Base-by-base conservation (phyloP, 2,797 vertebrate genomes). In the Alosa sapidissima region DNA sequence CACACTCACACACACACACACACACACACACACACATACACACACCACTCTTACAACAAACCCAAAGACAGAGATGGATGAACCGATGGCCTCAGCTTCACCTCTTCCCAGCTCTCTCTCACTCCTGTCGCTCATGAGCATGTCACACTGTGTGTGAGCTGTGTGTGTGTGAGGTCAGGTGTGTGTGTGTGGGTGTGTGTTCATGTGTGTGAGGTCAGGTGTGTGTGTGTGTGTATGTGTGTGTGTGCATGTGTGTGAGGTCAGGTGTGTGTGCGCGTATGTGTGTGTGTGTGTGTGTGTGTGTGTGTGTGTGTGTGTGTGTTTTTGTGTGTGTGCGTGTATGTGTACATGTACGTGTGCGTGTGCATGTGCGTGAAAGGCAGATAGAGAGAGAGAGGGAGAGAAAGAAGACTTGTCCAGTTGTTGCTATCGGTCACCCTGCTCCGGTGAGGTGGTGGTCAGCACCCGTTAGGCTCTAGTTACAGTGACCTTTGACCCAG, bases 401-500 rank as follows among this genome's bases (percentile, higher is more conserved):
- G 68, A 47, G 14, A 65, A n/a, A 24, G 6, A n/a, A 0, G 16
- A n/a, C n/a, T 47, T 19, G 41, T 41, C 48, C 88, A 89, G 88
- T 89, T 90, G 89, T 86, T 84, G 58, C 82, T 68, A 85, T 88
- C 84, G 78, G 88, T 88, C 88, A 86, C 81, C 41, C 82, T 84
- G 24, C 28, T 65, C 78, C 72, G 41, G 68, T 78, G 72, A 78
- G 41, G 72, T 47, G 5, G 41, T 78, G 72, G 36, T 78, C 41
- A 47, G 41, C 41, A n/a, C 19, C 72, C 72, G 16, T 19, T 86
- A 88, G 89, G 86, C 83, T 90, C 85, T 88, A 85, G 86, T 90
- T 90, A 89, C 89, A 85, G 82, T 83, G 81, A 89, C 91, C 90
- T 90, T 85, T 89, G 90, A 89, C 90, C 90, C 88, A 81, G 48